Base-by-base conservation (phyloP, 2,888 invertebrate species). In the Zhengitettix transpicula region DNA sequence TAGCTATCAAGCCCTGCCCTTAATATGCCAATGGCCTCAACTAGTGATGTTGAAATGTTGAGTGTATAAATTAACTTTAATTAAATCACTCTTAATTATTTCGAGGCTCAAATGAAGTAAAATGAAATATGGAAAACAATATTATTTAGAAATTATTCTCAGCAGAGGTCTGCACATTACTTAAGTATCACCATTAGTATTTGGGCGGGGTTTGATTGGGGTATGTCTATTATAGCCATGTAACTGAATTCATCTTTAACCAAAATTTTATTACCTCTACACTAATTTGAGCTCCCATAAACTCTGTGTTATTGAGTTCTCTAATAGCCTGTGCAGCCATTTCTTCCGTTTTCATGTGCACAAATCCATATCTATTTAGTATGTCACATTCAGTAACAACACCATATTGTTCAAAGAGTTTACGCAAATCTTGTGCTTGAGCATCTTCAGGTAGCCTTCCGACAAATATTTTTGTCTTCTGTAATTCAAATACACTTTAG, bases 331-430 rank as follows among this genome's bases (percentile, higher is more conserved):
- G 82, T 55, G 83, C 79, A 5, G 93, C 93, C 73, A 91, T 84
- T 58, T 89, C 86, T 68, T 83, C 82, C 17, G 85, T 84, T 69
- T 88, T 85, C 84, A 91, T 85, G 74, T 94, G 93, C 57, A 96
- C 89, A 75, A 96, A 96, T 11, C 93, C 95, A 73, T 92, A 96
- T 63, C 92, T 84, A 72, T 93, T 93, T 77, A 95, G 87, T 61
- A 96, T 89, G 71, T 95, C 95, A 73, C 94, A 94, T 74, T 96
- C 95, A 16, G 88, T 88, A 9, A 96, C 94, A 60, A 81, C 81
- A 55, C 94, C 94, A 73, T 86, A 92, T 58, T 87, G 84, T 66
- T 88, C 84, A 75, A 96, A 95, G 57, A 94, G 76, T 65, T 83
- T 82, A 55, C 87, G 79, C 55, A 94, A 77, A 68, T 93, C 92